Evolutionary conservation across 1,140 invertebrate species (phyloP).

Genomic region (Mya arenaria): DNA sequence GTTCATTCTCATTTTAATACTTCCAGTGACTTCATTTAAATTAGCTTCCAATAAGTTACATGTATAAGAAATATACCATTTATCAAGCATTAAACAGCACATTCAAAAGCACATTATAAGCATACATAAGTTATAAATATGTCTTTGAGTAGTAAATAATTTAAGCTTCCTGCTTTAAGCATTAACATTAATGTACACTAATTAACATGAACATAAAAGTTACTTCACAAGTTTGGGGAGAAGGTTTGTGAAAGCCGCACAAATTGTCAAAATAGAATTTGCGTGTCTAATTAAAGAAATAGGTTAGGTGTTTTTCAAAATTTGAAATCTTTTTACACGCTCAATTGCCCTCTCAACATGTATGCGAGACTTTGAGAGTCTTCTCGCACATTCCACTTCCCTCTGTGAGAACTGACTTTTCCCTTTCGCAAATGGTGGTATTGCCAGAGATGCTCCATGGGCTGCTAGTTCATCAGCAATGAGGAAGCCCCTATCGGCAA

Average conservation of each 20-base stretch:
- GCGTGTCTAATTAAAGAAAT: not conserved
- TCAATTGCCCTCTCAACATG: conserved; percentile 45
- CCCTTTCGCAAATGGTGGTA: conserved; percentile 40
- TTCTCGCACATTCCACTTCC: not conserved
- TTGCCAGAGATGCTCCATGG: conserved; percentile 5
- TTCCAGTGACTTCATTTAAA: no score
- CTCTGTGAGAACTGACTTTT: conserved; percentile 8
- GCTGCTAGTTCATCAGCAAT: conserved; percentile 29
- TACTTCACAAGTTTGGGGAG: conserved; percentile 26
- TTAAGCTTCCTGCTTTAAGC: no score
- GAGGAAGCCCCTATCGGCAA: conserved; percentile 52
- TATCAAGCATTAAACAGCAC: no score
- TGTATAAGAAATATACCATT: no score
- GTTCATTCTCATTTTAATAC: no score
- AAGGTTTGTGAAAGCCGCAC: conserved; percentile 27
- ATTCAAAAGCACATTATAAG: no score
- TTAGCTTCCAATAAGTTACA: no score
- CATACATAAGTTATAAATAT: no score
- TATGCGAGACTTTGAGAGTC: conserved; percentile 4
- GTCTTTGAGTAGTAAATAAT: no score
- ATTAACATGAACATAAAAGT: no score
- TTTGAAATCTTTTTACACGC: conserved; percentile 36
- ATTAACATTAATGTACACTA: no score
- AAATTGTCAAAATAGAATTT: conserved; percentile 36
- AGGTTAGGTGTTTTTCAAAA: conserved; percentile 8